Evolutionary conservation across 2,888 invertebrate species (phyloP).

Genomic region (Bedellia somnulentella): DNA sequence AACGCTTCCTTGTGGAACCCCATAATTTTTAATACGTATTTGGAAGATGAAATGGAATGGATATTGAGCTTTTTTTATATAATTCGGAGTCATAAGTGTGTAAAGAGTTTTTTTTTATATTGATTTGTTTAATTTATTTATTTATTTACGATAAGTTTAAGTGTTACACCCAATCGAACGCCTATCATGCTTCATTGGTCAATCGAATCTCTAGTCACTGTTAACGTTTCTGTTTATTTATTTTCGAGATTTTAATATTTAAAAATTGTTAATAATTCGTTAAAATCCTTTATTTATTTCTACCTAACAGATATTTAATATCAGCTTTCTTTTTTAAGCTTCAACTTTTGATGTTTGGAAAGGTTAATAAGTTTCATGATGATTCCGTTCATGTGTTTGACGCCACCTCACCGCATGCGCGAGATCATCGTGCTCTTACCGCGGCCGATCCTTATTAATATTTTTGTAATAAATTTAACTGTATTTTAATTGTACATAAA

Average conservation of each 20-base stretch:
- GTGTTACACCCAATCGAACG: slow-evolving; percentile 56
- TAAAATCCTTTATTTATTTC: slow-evolving; percentile 9
- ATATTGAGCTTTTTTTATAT: slow-evolving; percentile 46
- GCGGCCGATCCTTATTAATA: slow-evolving; percentile 25
- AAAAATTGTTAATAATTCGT: slow-evolving; percentile 3
- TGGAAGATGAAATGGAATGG: slow-evolving; percentile 25
- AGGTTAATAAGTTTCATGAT: slow-evolving; percentile 9
- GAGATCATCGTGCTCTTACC: slow-evolving; percentile 16
- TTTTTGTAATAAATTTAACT: slow-evolving; percentile 47
- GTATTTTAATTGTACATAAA: slow-evolving; percentile 58
- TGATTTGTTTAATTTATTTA: slow-evolving; percentile 32
- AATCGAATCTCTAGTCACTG: too few relatives aligned
- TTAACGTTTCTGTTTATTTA: slow-evolving; percentile 30
- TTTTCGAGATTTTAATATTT: slow-evolving; percentile 11
- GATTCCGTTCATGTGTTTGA: slow-evolving; percentile 19
- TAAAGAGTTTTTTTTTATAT: slow-evolving; percentile 39
- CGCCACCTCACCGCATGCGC: slow-evolving; percentile 33
- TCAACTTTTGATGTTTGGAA: slow-evolving; percentile 22
- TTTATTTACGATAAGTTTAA: slow-evolving; percentile 43
- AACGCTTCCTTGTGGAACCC: slow-evolving; percentile 25
- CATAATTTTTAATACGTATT: slow-evolving; percentile 14
- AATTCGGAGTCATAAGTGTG: slow-evolving; percentile 48
- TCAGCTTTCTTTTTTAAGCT: slow-evolving; percentile 44
- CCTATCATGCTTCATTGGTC: too few relatives aligned
- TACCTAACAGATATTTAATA: slow-evolving; percentile 34